Evolutionary conservation across 2,113 vertebrate genomes (phyloP), one percentile per base, ranked within the genome.

Genomic region (Corythaixoides concolor): DNA sequence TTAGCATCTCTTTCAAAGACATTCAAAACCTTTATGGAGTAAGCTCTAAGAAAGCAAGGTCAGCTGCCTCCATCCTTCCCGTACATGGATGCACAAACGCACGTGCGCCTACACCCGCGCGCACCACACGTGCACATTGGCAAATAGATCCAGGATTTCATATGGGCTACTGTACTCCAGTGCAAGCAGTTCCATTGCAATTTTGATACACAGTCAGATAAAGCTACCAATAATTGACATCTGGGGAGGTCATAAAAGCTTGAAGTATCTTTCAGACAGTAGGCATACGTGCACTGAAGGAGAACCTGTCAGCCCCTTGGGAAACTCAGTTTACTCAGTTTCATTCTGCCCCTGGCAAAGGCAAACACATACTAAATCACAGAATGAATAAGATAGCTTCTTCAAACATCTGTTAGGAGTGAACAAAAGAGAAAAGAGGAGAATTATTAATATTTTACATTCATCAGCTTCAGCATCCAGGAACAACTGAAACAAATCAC

Each of bases 61-160:
- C 63, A 81, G 18, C 23, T 88, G 15, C 26, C 33, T 3, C 28
- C 18, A 26, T 41, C 26, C 28, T 90, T 60, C 16, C 24, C 32
- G 55, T 15, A 30, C 24, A 16, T 3, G 15, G 0, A 2, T 13
- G 21, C 15, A 30, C 16, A 58, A 37, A 11, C 12, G 5, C 15
- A 15, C 41, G 41, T 43, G 41, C 12, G 12, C 5, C 32, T 32
- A 22, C 20, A n/a, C 6, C 20, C 5, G 15, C 5, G 53, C 17
- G 22, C 0, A 45, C 9, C 6, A 23, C 4, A 18, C 6, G 55
- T 14, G 22, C 0, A 45, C 9, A 30, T 0, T 16, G 22, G 6
- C 7, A 70, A 56, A 68, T 0, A 0, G 15, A 43, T 60, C 75
- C 43, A 24, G 21, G 39, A 35, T 82, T 85, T 75, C 37, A 18